Evolutionary conservation across 2,797 vertebrate genomes (phyloP), one percentile per base, ranked within the genome.

Genomic region (Gouania willdenowi): DNA sequence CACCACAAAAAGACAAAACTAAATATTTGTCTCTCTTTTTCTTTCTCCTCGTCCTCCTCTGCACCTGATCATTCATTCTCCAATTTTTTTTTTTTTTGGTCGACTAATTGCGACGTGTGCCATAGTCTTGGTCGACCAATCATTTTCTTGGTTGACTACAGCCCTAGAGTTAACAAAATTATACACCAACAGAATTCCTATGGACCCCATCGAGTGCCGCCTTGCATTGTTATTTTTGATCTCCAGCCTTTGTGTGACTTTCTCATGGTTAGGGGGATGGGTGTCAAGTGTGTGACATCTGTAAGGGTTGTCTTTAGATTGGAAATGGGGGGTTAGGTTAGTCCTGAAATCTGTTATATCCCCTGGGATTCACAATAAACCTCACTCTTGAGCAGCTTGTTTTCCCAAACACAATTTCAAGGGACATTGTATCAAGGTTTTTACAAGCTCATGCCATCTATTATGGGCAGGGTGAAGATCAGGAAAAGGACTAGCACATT

Each of bases 191-290:
- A 26, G 19, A 41, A 63, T 72, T 73, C 66, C 52, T 54, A 15
- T 37, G 40, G 53, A 59, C 53, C 32, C 18, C 45, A 30, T 42
- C 23, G 42, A 17, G 24, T 32, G 3, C 35, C 36, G 38, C 47
- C 55, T 47, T 56, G 39, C 51, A 57, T 79, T 84, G 71, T 75
- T 53, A 26, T 43, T 3, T 37, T 6, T 44, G 70, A 39, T 63
- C 59, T 60, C 36, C 14, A 37, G 48, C 68, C 37, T 50, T 82
- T 83, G 77, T 83, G 20, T 27, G 65, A 60, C 63, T 72, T 68
- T 77, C 77, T 72, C 59, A 48, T 50, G 3, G 8, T 14, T 34
- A 43, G 75, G 64, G 69, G 67, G 66, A 49, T 59, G 51, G 77
- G 54, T 12, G 4, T 1, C 34, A 2, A 16, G 34, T 46, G 10